These are phyloP conservation scores for Caenorhabditis zanzibari DNA, from an alignment of 2,888 invertebrate species.

Conservation along the genomic window DNA sequence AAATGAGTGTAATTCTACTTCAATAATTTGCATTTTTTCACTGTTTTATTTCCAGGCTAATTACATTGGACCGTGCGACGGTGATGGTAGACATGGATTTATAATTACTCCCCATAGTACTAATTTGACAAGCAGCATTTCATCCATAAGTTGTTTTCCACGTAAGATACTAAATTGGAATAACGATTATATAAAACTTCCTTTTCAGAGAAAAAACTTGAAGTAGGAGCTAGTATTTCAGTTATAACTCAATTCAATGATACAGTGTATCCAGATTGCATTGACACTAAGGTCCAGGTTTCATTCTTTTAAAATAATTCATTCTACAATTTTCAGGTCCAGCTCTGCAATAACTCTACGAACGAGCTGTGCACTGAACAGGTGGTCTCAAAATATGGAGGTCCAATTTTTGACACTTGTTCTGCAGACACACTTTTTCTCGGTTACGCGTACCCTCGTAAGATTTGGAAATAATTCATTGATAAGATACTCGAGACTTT, in stretches of 20 bases:
- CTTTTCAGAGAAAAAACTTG: not conserved
- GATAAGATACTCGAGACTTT: not conserved
- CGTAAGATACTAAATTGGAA: not conserved
- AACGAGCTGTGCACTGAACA: constrained; percentile 22
- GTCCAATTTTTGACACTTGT: constrained; percentile 17
- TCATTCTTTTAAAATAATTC: no score
- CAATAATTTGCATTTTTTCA: no score
- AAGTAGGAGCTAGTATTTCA: not conserved
- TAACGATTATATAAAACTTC: no score
- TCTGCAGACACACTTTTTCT: not conserved
- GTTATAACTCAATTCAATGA: no score
- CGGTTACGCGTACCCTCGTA: constrained; percentile 2
- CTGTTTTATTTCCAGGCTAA: constrained; percentile 2
- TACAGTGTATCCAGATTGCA: no score
- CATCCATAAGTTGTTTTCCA: constrained; percentile 24
- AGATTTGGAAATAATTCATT: not conserved
- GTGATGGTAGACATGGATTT: constrained; percentile 11
- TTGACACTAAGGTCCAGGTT: no score
- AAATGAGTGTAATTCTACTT: no score
- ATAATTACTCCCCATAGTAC: constrained; percentile 1
- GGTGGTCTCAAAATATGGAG: not conserved
- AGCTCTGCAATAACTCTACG: not conserved
- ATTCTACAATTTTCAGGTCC: constrained; percentile 1
- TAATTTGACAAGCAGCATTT: not conserved
- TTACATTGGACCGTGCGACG: constrained; percentile 43